Conservation (phyloP, 2,888 invertebrate species). For the Polydrusus tereticollis region DNA sequence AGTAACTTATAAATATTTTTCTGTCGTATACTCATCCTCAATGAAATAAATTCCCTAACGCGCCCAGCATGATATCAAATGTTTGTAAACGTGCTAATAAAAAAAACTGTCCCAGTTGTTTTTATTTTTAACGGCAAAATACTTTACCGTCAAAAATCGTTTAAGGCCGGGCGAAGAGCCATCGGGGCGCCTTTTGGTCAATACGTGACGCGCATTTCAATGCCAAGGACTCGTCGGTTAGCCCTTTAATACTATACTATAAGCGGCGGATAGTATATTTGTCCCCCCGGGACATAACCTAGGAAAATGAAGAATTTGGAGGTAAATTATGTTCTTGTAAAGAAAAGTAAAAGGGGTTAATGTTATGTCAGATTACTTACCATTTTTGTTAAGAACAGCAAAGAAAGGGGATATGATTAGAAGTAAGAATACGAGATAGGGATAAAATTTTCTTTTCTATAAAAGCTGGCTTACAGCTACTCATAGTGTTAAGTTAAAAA, state of each 20-base stretch:
- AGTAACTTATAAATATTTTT: background rate
- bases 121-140: constrained; percentile 41
- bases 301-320: background rate
- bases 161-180: constrained; percentile 45
- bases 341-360: background rate
- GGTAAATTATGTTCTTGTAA: background rate
- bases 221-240: constrained; percentile 34
- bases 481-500: no score
- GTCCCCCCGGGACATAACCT: background rate
- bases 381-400: background rate
- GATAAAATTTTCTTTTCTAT: no score
- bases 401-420: no score
- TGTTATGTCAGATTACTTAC: background rate
- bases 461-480: no score
- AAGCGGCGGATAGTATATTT: constrained; percentile 15
- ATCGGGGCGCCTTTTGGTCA: constrained; percentile 50
- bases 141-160: constrained; percentile 43
- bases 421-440: no score
- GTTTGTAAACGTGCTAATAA: constrained; percentile 11
- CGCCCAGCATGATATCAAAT: background rate
- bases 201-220: constrained; percentile 50
- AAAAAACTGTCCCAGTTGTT: constrained; percentile 23
- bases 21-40: background rate
- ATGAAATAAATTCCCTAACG: background rate
- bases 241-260: constrained; percentile 23